Percentiles rank a stretch among this genome's conserved stretches.
These are phyloP conservation scores for Theropithecus gelada DNA, from an alignment of 2,113 vertebrate genomes.

Conservation along the genomic window DNA sequence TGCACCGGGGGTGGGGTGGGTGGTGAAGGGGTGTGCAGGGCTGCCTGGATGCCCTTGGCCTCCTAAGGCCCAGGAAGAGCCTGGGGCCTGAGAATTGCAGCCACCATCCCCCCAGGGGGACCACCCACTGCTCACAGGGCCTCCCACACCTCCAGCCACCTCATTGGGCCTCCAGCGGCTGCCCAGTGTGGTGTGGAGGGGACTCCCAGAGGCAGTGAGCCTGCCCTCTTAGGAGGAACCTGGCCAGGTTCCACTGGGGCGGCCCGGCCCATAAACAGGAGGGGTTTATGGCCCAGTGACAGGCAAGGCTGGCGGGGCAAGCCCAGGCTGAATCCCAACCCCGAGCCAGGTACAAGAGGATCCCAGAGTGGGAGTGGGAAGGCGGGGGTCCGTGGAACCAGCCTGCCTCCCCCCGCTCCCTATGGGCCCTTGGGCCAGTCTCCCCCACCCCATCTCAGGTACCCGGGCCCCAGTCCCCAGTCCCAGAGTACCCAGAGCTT, in stretches of 20 bases:
- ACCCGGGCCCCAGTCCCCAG: neutral
- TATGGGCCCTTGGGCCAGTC: neutral
- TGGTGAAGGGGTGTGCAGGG: too few relatives aligned
- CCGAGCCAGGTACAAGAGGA: neutral
- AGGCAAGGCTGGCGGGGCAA: neutral
- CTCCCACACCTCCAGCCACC: neutral
- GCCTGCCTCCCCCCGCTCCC: neutral
- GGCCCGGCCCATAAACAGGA: neutral
- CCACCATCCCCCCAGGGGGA: accelerated
- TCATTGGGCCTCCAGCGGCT: neutral
- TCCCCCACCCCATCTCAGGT: neutral
- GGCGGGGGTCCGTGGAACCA: accelerated
- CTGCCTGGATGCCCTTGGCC: too few relatives aligned
- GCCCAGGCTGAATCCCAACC: neutral
- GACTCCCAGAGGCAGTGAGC: neutral
- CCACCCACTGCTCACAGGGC: neutral
- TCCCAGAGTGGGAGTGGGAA: neutral
- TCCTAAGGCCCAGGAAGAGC: neutral
- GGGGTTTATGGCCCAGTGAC: neutral
- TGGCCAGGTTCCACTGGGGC: neutral
- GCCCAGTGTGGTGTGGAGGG: neutral
- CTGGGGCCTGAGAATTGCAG: neutral
- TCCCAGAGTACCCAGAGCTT: neutral
- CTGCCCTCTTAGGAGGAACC: neutral
- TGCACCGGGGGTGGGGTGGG: neutral